Base-by-base conservation (phyloP, 1,140 invertebrate genomes). In the Coptotermes formosanus region DNA sequence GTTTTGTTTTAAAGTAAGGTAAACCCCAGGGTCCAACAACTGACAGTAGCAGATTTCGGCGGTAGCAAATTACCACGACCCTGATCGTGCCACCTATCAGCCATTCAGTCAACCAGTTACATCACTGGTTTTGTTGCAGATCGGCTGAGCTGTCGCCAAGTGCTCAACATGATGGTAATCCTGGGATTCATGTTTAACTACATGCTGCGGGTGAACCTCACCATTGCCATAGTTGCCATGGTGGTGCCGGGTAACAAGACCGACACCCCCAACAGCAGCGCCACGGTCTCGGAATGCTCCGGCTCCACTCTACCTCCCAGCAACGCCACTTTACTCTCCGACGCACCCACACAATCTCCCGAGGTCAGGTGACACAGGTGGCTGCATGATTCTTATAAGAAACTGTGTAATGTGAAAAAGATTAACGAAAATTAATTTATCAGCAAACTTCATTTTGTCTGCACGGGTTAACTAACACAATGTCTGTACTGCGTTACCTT, bases 151-250 rank as follows among this genome's bases (percentile, higher is more conserved):
- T 96, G 96, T 91, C 94, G 95, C 44, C 95, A 95, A 92, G 94
- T 97, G 55, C 91, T 97, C 82, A 96, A 96, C 91, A 92, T 96
- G 59, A 96, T 97, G 95, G 95, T 96, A 64, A 95, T 97, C 86
- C 91, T 96, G 55, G 96, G 96, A 85, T 97, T 97, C 91, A 96
- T 97, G 95, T 92, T 96, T 91, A 97, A 97, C 90, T 98, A 97
- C 92, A 96, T 97, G 90, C 91, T 97, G 23, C 92, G 97, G 55
- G 96, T 98, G 7, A 98, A 98, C 91, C 92, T 98, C 25, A 97
- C 96, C 86, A 96, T 98, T 82, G 96, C 96, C 86, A 97, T 98
- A 84, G 96, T 97, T 16, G 96, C 95, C 87, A 98, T 98, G 97
- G 92, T 93, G 45, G 93, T 95, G 16, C 91, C 92, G 89, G 90